A percentile compares a stretch with the other conserved stretches of the same genome.
Conservation (phyloP, 2,888 invertebrate species). For the Drosophila helvetica region DNA sequence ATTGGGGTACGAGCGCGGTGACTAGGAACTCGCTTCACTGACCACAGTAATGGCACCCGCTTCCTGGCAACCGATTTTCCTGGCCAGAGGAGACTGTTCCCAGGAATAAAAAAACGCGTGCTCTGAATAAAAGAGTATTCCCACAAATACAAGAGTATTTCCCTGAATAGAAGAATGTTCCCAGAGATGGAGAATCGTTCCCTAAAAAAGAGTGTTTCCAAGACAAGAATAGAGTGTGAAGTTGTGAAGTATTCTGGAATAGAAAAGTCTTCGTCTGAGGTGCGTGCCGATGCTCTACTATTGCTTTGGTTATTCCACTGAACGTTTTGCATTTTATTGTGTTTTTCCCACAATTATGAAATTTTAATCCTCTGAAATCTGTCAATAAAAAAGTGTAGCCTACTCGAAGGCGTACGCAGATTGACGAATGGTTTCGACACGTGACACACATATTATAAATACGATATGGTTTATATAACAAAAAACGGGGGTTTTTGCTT, state of each 20-base stretch:
- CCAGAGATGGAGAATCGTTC: too few species aligned
- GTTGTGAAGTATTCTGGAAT: too few species aligned
- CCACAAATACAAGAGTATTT: too few species aligned
- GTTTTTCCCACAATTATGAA: slow-evolving; percentile 10
- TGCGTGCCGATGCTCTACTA: neutral
- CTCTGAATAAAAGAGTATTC: too few species aligned
- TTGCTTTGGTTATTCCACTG: neutral
- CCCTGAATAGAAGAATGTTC: too few species aligned
- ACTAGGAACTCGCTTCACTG: slow-evolving; percentile 24
- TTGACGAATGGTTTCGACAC: neutral
- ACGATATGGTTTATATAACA: slow-evolving; percentile 3
- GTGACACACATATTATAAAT: too few species aligned
- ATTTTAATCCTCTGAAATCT: neutral
- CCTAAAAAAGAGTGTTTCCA: too few species aligned
- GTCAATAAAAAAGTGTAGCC: slow-evolving; percentile 1
- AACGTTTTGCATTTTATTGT: slow-evolving; percentile 12
- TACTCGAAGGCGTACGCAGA: slow-evolving; percentile 2
- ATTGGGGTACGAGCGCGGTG: neutral
- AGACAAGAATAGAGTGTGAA: too few species aligned
- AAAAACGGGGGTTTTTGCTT: neutral
- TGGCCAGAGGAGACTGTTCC: neutral
- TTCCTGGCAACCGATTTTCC: neutral
- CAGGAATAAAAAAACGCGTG: slow-evolving; percentile 5
- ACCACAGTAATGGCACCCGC: slow-evolving; percentile 22
- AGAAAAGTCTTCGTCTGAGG: too few species aligned